Evolutionary conservation across 2,797 vertebrate species (phyloP).

Genomic region (Streptopelia turtur): DNA sequence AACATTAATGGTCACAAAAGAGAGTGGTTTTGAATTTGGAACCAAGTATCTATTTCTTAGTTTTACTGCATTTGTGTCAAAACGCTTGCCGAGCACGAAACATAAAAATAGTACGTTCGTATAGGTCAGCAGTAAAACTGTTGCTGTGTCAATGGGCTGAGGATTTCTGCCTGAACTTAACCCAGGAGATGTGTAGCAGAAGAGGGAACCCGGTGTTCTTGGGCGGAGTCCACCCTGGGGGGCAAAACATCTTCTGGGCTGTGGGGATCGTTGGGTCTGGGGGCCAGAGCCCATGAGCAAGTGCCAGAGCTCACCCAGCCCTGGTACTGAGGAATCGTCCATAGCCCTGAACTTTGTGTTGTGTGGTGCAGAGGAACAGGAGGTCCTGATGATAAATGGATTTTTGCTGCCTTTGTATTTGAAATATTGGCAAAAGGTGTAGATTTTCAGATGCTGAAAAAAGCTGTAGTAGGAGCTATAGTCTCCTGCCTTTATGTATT

Average conservation of each 20-base stretch:
- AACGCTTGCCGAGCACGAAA: background rate
- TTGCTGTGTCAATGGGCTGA: background rate
- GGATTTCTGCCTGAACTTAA: background rate
- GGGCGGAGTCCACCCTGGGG: background rate
- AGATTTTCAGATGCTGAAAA: background rate
- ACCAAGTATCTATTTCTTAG: background rate
- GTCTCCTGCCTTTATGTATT: background rate
- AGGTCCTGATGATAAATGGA: background rate
- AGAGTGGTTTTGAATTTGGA: background rate
- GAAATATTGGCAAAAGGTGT: background rate
- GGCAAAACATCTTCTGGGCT: background rate
- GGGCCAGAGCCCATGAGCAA: background rate
- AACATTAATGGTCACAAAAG: background rate
- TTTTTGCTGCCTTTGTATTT: background rate
- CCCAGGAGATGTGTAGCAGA: background rate
- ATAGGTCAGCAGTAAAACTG: background rate
- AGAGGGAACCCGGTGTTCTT: background rate
- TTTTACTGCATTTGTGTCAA: background rate
- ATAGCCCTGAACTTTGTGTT: fast-evolving
- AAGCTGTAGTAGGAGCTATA: background rate
- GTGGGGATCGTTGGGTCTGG: background rate
- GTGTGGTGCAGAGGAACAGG: background rate
- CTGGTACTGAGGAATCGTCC: fast-evolving
- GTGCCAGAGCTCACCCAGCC: background rate
- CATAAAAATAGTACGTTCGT: background rate